These are phyloP conservation scores for Mycogona germanica DNA, from an alignment of 2,888 invertebrate genomes.

Conservation along the genomic window DNA sequence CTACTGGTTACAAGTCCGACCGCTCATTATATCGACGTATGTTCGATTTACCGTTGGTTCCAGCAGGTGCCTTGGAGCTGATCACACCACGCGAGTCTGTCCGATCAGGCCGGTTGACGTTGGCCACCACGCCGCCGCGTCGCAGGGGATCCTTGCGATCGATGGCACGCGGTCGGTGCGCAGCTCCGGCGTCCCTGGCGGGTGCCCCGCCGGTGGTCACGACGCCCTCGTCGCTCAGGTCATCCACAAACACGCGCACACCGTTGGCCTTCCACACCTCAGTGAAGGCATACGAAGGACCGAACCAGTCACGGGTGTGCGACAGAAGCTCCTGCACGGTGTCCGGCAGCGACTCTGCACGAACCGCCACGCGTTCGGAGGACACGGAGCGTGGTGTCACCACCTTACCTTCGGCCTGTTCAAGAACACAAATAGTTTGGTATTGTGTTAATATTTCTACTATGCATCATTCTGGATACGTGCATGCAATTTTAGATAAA, in stretches of 20 bases:
- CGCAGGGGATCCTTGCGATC: neutral
- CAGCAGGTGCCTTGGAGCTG: conserved; percentile 8
- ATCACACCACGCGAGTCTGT: conserved; percentile 6
- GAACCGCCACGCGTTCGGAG: conserved; percentile 18
- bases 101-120: no score
- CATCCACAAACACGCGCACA: conserved; percentile 28
- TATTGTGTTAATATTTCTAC: no score
- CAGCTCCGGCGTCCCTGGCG: neutral
- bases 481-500: no score
- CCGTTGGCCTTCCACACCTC: conserved; percentile 28
- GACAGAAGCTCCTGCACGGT: conserved; percentile 27
- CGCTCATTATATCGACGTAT: no score
- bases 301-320: conserved; percentile 29
- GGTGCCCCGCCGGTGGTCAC: neutral
- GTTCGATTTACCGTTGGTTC: no score
- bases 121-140: no score
- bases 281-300: conserved; percentile 29
- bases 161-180: conserved; percentile 7
- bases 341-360: conserved; percentile 27
- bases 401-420: conserved; percentile 25
- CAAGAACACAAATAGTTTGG: conserved; percentile 1
- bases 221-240: neutral
- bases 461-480: no score
- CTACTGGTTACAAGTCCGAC: no score
- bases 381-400: conserved; percentile 20